Evolutionary conservation across 2,888 invertebrate species (phyloP).

Genomic region (Pandemis heparana): DNA sequence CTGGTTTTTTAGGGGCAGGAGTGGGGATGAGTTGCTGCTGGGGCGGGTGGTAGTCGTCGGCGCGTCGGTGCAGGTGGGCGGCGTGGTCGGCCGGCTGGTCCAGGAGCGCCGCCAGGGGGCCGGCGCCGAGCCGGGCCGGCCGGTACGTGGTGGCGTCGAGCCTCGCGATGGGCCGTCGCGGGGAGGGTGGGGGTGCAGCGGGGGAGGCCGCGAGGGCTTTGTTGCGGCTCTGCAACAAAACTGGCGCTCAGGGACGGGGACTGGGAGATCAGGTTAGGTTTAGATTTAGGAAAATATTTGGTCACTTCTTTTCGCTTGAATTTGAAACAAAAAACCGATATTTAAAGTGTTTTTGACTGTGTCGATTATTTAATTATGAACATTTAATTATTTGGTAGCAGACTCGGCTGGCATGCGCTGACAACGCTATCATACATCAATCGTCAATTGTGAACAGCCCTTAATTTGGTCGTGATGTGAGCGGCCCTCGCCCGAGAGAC

Average conservation of each 20-base stretch:
- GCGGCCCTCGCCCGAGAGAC: background rate
- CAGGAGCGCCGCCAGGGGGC: slow-evolving; percentile 56
- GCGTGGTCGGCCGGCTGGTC: slow-evolving; percentile 60
- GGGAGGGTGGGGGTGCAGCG: slow-evolving; percentile 52
- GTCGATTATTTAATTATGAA: background rate
- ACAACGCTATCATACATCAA: background rate
- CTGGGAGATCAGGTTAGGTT: slow-evolving; percentile 41
- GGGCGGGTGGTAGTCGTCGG: slow-evolving; percentile 62
- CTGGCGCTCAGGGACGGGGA: slow-evolving; percentile 67
- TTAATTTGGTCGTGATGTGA: background rate
- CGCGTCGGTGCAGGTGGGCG: slow-evolving; percentile 68
- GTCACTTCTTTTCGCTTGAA: background rate
- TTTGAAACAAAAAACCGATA: background rate
- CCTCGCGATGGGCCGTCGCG: slow-evolving; percentile 56
- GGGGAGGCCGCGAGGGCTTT: slow-evolving; percentile 60
- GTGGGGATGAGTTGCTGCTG: slow-evolving; percentile 57
- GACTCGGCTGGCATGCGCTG: background rate
- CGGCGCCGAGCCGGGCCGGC: slow-evolving; percentile 67
- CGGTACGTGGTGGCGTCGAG: slow-evolving; percentile 76
- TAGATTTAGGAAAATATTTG: background rate
- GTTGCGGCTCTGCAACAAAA: slow-evolving; percentile 85
- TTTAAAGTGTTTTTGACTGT: background rate
- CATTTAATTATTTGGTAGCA: background rate
- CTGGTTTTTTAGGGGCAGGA: slow-evolving; percentile 43
- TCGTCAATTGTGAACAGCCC: background rate